phyloP scores from a whole-genome alignment of 1,140 invertebrate genomes.

The Chelonus insularis region DNA sequence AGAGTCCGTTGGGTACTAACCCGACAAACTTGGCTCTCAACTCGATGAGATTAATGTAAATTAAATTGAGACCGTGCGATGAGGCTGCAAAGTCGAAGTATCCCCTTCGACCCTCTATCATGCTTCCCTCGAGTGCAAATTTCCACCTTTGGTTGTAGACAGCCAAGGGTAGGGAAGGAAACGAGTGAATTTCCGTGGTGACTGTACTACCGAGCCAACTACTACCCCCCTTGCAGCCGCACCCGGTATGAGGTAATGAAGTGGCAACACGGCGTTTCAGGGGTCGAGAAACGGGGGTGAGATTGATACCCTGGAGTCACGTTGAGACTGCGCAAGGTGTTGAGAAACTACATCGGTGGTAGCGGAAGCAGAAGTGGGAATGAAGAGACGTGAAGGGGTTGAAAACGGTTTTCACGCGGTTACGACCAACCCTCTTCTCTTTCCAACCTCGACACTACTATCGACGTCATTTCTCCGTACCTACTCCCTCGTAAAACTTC shows the following conservation, averaged over 20 bases:
- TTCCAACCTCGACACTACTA: background rate
- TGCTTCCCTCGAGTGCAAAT: constrained; percentile 12
- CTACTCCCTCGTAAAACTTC: constrained; percentile 13
- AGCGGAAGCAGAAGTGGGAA: constrained; percentile 26
- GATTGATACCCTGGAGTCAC: constrained; percentile 50
- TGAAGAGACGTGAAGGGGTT: constrained; percentile 20
- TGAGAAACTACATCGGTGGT: constrained; percentile 43
- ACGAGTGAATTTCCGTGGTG: constrained; percentile 13
- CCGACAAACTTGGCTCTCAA: constrained; percentile 27
- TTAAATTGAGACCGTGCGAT: constrained; percentile 33
- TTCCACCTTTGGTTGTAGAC: constrained; percentile 18
- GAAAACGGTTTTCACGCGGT: constrained; percentile 37
- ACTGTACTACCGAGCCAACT: constrained; percentile 10
- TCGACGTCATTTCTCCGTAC: background rate
- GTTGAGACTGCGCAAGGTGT: constrained; percentile 41
- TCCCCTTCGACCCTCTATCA: constrained; percentile 9
- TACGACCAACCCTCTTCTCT: constrained; percentile 12
- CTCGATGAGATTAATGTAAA: constrained; percentile 35
- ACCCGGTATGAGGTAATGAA: constrained; percentile 46
- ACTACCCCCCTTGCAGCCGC: constrained; percentile 22
- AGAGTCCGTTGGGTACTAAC: constrained; percentile 24
- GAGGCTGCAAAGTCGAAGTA: constrained; percentile 17
- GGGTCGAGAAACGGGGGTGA: constrained; percentile 44
- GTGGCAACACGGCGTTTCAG: constrained; percentile 49
- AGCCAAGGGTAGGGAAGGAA: background rate